Conservation (phyloP, 2,113 vertebrate species). For the Martes martes region DNA sequence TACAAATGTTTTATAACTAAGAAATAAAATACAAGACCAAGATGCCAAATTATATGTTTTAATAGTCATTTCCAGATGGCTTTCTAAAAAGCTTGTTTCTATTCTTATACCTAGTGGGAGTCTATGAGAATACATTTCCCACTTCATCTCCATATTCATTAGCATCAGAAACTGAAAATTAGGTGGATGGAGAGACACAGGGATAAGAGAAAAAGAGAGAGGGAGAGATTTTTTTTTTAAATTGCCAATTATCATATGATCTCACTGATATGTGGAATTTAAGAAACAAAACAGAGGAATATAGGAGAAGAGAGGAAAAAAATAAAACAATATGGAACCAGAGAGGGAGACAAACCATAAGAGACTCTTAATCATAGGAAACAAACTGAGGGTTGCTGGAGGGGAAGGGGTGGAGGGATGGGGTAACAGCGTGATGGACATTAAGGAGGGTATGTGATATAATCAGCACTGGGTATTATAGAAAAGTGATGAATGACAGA, state of each 20-base stretch:
- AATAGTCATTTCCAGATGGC: background rate
- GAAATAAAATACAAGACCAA: background rate
- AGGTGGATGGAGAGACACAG: background rate
- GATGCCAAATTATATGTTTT: background rate
- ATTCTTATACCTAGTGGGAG: slow-evolving; percentile 25
- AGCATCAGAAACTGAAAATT: background rate
- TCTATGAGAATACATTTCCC: background rate
- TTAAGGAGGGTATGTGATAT: background rate
- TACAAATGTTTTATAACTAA: background rate
- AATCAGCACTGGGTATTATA: background rate
- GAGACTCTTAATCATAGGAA: background rate
- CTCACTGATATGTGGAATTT: background rate
- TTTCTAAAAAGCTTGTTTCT: background rate
- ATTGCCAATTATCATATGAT: background rate
- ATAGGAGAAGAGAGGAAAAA: background rate
- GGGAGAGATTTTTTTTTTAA: background rate
- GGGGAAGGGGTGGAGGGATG: background rate
- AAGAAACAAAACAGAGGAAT: background rate
- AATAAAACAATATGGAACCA: background rate
- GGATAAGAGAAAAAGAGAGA: background rate
- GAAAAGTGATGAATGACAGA: background rate
- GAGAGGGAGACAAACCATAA: background rate
- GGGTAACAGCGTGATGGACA: background rate
- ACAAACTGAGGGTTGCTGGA: background rate
- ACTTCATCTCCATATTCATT: background rate